Conservation (phyloP, 2,113 vertebrate species). For the Elephantulus edwardii region DNA sequence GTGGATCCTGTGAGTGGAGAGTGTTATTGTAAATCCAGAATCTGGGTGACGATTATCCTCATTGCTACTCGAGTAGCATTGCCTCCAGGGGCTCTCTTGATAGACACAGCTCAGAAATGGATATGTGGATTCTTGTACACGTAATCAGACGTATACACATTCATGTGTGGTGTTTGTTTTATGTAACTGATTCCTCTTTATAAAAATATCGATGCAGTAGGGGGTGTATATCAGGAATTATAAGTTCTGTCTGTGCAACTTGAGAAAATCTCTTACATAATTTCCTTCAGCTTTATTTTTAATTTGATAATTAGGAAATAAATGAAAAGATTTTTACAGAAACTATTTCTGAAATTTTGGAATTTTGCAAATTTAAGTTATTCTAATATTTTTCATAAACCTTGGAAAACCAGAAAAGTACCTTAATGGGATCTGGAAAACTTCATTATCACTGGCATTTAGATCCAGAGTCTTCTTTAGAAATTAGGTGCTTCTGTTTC, state of each 20-base stretch:
- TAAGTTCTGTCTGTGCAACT: background rate
- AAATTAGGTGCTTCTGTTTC: background rate
- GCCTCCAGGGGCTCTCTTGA: background rate
- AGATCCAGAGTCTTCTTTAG: background rate
- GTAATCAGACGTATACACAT: background rate
- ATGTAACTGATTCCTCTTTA: background rate
- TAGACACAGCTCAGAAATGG: background rate
- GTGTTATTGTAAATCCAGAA: background rate
- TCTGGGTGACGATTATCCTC: background rate
- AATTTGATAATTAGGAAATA: background rate
- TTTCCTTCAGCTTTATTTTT: background rate
- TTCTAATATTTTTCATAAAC: background rate
- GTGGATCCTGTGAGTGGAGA: background rate
- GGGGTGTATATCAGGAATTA: background rate
- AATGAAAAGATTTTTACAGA: background rate
- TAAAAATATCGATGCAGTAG: background rate
- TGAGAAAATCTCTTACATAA: background rate
- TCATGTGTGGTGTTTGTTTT: background rate
- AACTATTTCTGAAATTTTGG: constrained; percentile 18
- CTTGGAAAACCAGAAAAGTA: background rate
- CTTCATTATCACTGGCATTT: background rate
- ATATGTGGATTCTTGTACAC: accelerated
- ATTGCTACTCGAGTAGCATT: background rate
- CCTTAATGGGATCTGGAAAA: background rate
- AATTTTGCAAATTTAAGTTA: background rate